Evolutionary conservation across 2,113 vertebrate genomes (phyloP).

Genomic region (Formicarius rufipectus): DNA sequence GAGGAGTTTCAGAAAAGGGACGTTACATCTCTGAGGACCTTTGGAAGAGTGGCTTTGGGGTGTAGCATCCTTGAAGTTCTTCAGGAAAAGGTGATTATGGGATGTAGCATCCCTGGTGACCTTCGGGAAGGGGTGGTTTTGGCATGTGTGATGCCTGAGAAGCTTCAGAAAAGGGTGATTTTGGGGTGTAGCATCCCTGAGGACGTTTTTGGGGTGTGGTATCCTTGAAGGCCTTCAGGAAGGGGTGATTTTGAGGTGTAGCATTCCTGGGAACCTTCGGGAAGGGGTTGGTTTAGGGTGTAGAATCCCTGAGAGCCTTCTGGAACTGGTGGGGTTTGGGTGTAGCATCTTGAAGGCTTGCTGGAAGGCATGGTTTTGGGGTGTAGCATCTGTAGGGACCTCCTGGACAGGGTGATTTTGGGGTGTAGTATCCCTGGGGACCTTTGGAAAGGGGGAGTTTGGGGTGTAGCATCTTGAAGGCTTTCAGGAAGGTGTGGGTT

Average conservation of each 20-base stretch:
- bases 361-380: background rate
- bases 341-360: accelerated
- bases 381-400: accelerated
- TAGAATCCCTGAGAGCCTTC: background rate
- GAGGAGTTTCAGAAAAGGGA: background rate
- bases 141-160: too few relatives aligned
- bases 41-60: accelerated
- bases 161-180: background rate
- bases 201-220: background rate
- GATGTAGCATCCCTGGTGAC: background rate
- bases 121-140: background rate
- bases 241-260: background rate
- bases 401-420: accelerated
- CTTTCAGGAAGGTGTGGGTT: too few relatives aligned
- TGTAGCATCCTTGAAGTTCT: accelerated
- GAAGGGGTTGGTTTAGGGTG: accelerated
- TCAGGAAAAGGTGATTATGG: accelerated
- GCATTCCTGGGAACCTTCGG: accelerated
- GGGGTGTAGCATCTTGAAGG: background rate
- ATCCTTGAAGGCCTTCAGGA: accelerated
- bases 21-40: accelerated
- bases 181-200: background rate
- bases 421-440: accelerated
- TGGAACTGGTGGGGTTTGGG: background rate
- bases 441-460: accelerated